Evolutionary conservation across 2,888 invertebrate species (phyloP).

Genomic region (Stenurella melanura): DNA sequence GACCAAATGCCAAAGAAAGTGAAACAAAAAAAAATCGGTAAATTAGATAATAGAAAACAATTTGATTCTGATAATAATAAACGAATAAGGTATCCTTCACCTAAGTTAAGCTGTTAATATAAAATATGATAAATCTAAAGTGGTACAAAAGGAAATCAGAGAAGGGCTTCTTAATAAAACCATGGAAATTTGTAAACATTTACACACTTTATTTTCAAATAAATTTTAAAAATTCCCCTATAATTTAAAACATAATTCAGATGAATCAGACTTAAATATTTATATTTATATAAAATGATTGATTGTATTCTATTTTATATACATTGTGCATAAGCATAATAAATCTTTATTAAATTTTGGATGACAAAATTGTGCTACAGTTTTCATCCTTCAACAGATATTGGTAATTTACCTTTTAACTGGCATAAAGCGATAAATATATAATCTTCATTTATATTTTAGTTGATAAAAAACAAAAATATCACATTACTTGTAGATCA

Average conservation of each 20-base stretch:
- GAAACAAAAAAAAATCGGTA: no score
- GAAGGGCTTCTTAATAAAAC: not conserved
- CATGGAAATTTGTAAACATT: conserved; percentile 11
- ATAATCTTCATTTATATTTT: conserved; percentile 19
- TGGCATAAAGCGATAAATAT: conserved; percentile 34
- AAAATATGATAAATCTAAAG: no score
- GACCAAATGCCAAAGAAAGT: no score
- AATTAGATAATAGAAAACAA: no score
- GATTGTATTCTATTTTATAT: conserved; percentile 49
- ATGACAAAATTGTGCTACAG: conserved; percentile 39
- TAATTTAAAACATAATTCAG: conserved; percentile 31
- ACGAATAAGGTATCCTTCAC: no score
- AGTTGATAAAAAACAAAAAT: conserved; percentile 19
- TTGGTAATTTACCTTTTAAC: not conserved
- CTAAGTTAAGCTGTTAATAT: no score
- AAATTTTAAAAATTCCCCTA: conserved; percentile 28
- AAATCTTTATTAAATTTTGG: conserved; percentile 1
- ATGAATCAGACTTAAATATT: conserved; percentile 32
- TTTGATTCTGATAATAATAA: no score
- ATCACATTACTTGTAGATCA: conserved; percentile 33
- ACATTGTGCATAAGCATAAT: conserved; percentile 55
- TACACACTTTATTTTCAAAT: conserved; percentile 46
- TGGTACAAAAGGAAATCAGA: not conserved
- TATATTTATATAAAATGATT: conserved; percentile 46
- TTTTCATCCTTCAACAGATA: conserved; percentile 30